Conservation (phyloP, 2,797 vertebrate genomes). For the Philypnodon macrostomus region DNA sequence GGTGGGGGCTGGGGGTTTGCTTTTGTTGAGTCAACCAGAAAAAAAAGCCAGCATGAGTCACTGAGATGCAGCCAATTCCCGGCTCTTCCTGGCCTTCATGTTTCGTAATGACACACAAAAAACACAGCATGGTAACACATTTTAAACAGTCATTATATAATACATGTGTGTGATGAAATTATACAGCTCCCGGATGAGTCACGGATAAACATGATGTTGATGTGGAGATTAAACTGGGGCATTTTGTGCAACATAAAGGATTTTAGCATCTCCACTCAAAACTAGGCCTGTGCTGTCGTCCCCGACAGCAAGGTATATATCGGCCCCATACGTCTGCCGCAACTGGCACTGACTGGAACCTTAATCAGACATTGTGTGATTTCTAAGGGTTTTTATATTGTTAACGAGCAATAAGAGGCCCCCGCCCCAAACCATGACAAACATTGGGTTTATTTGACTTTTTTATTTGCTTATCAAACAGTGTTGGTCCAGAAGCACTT, state of each 20-base stretch:
- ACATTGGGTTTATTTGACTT: no score
- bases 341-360: no score
- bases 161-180: not conserved
- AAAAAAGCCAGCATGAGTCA: constrained; percentile 54
- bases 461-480: no score
- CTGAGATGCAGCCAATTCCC: constrained; percentile 48
- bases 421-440: no score
- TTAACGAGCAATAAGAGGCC: no score
- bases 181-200: constrained; percentile 2
- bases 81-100: constrained; percentile 57
- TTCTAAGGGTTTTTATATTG: no score
- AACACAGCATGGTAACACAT: constrained; percentile 20
- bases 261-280: constrained; percentile 2
- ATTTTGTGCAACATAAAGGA: not conserved
- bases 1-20: not conserved
- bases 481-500: no score
- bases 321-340: no score
- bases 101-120: constrained; percentile 45
- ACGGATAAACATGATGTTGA: constrained; percentile 10
- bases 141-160: constrained; percentile 37
- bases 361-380: no score
- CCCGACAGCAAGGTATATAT: no score
- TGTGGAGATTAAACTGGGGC: not conserved
- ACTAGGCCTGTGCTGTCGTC: no score
- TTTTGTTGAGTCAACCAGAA: constrained; percentile 50